These are phyloP conservation scores for Plumapathes pennacea DNA, from an alignment of 92 coral and sea anemone species.

Conservation along the genomic window DNA sequence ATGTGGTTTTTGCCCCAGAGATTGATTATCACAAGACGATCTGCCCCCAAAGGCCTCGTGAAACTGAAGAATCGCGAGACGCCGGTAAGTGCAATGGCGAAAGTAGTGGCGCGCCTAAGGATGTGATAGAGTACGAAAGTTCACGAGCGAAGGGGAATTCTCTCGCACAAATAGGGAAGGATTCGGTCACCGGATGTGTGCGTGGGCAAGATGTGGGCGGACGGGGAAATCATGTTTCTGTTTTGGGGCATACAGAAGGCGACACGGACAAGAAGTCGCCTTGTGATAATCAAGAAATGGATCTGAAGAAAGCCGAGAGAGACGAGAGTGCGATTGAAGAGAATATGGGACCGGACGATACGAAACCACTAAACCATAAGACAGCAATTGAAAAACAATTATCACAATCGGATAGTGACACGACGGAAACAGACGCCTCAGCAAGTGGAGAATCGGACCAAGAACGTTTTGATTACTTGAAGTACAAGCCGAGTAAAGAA, in stretches of 20 bases:
- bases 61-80: slow-evolving; percentile 1
- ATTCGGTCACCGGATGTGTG: slow-evolving; percentile 83
- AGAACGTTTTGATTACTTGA: slow-evolving; percentile 82
- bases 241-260: slow-evolving; percentile 41
- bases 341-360: slow-evolving; percentile 37
- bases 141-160: slow-evolving; percentile 23
- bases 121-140: neutral
- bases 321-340: slow-evolving; percentile 42
- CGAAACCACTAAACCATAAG: slow-evolving; percentile 74
- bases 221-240: slow-evolving; percentile 58
- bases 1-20: slow-evolving; percentile 73
- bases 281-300: slow-evolving; percentile 22
- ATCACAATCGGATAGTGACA: slow-evolving; percentile 71
- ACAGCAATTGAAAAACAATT: slow-evolving; percentile 80
- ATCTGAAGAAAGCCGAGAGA: slow-evolving; percentile 18
- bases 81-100: slow-evolving; percentile 17
- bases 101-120: slow-evolving; percentile 10
- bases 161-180: slow-evolving; percentile 49
- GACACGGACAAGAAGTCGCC: slow-evolving; percentile 16
- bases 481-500: slow-evolving; percentile 73
- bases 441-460: slow-evolving; percentile 18
- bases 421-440: slow-evolving; percentile 51
- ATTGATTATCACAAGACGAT: slow-evolving; percentile 67
- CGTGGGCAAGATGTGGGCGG: slow-evolving; percentile 90
- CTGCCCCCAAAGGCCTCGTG: slow-evolving; percentile 55